Base-by-base conservation (phyloP, 2,888 invertebrate species). In the Criorhina ranunculi region DNA sequence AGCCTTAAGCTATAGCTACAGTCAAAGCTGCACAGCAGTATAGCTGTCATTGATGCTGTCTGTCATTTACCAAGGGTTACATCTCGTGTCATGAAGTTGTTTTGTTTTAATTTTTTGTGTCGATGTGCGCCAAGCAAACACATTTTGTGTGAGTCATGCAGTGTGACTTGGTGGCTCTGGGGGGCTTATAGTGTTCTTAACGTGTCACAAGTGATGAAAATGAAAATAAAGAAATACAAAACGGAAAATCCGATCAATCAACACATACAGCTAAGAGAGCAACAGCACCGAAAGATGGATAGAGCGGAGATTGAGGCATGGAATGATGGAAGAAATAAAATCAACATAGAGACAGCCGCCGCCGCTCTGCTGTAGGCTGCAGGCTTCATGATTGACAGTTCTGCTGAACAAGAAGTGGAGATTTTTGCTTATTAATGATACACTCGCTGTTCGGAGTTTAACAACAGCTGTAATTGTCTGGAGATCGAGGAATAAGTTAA, bases 161-260 rank as follows among this genome's bases (percentile, higher is more conserved):
- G 73, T 78, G 64, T 79, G 67, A 64, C 44, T 75, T 60, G 53
- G 49, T 60, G 53, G 49, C 37, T 67, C 33, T 42, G 46, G 40
- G n/a, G 57, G 42, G 66, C 40, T 62, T 72, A 46, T 19, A 55
- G 67, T 67, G 78, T 73, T 79, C 57, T 77, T 53, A 53, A 60
- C 59, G 62, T 79, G 78, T 83, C 83, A 83, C 69, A 64, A 83
- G 67, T 69, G 82, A 78, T 83, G 78, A 83, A 73, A 78, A 78
- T 59, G 44, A 51, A 79, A 78, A 64, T 29, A 62, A 42, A 70
- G 60, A 55, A 62, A 80, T 59, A 35, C 66, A 35, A 67, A 59
- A 46, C 46, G 72, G 49, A 72, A 73, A 53, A 67, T 35, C 62
- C 73, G 73, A 83, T 78, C 78, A 83, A 83, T 83, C 79, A 83